Evolutionary conservation across 2,113 vertebrate species (phyloP), one percentile per base, ranked within the genome.

Genomic region (Castor canadensis): DNA sequence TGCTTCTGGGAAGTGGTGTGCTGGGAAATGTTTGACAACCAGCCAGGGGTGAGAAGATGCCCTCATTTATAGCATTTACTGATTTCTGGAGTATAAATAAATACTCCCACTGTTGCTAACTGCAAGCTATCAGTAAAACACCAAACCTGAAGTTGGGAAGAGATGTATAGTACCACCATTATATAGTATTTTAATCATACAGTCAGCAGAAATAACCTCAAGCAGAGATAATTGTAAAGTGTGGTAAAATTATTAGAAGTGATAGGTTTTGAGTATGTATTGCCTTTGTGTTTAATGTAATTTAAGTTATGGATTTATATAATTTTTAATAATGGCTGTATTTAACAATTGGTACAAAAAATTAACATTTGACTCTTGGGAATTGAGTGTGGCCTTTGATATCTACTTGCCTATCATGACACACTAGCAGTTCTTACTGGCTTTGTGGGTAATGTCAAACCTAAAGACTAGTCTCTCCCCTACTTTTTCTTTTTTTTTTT

Each of bases 31-130:
- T 35, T 45, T 80, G 89, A 94, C 75, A 87, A 26, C 40, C 10
- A 82, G 71, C 38, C 71, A 77, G 64, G 66, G 54, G 3, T n/a
- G 6, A 71, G 75, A 52, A 43, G 24, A 56, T 45, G 28, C 35
- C 16, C 75, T 81, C 47, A 28, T 69, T 76, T 76, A 66, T 13
- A 77, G 12, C 11, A 9, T 82, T 84, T 89, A 71, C 71, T 85
- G 84, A 49, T 93, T 84, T 85, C 40, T 52, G 4, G 45, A 54
- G 73, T 85, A 13, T 93, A 69, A 93, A 13, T 94, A 69, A 93
- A n/a, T 93, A 67, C 43, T 40, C 35, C 28, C 73, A 47, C 60
- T 38, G 38, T 52, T 20, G 40, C 56, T 38, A 69, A 22, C 45
- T 73, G 38, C 22, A 45, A 52, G 56, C 54, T 52, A 47, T 64